Conservation (phyloP, 1,140 invertebrate species). For the Euura lappo region DNA sequence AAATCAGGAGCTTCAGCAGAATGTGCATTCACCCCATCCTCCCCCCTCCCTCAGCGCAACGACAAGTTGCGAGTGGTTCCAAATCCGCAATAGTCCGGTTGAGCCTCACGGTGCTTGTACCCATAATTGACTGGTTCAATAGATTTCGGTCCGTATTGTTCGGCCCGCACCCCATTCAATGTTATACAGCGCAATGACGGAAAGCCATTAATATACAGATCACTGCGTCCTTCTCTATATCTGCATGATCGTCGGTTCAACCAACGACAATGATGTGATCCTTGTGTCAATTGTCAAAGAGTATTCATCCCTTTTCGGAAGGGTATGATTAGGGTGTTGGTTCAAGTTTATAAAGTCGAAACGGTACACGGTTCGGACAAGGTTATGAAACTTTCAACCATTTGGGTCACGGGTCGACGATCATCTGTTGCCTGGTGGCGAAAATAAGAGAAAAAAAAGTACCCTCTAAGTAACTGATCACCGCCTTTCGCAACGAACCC, state of each 20-base stretch:
- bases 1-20: no score
- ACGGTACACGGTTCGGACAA: no score
- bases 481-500: neutral
- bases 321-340: no score
- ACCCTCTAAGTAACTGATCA: no score
- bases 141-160: slow-evolving; percentile 5
- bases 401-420: no score
- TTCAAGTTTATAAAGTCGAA: no score
- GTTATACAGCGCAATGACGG: neutral
- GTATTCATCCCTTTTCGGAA: no score
- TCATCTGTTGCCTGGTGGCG: no score
- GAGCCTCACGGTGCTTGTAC: neutral
- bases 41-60: neutral
- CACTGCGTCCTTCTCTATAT: neutral
- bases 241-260: neutral
- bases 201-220: slow-evolving; percentile 7
- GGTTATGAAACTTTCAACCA: no score
- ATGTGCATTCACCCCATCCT: no score
- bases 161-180: neutral
- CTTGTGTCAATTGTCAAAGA: no score
- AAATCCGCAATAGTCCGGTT: neutral
- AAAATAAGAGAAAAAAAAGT: no score
- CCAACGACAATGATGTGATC: slow-evolving; percentile 4
- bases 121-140: slow-evolving; percentile 7
- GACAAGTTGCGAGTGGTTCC: neutral